Evolutionary conservation across 2,113 vertebrate genomes (phyloP).

Genomic region (Cichladusa arquata): DNA sequence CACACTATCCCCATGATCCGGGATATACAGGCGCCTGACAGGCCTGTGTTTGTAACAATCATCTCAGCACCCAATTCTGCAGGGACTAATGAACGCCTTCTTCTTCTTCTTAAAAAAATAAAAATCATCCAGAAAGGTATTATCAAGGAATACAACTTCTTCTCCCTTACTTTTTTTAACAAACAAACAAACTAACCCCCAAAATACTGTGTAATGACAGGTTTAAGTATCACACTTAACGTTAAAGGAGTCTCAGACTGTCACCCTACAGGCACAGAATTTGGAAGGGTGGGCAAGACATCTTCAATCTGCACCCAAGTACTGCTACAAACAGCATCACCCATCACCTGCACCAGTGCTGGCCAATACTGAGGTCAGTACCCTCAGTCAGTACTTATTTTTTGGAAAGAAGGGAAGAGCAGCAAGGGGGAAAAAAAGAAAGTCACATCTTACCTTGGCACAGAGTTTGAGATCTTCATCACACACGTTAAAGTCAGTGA

Average conservation of each 20-base stretch:
- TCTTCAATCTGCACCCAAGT: neutral
- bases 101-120: neutral
- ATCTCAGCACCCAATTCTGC: neutral
- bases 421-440: neutral
- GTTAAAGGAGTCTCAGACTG: neutral
- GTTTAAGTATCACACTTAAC: neutral
- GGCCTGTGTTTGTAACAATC: neutral
- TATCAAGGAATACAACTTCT: neutral
- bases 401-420: neutral
- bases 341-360: neutral
- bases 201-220: neutral
- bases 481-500: neutral
- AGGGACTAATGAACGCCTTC: neutral
- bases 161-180: neutral
- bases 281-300: neutral
- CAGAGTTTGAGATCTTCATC: neutral
- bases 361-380: neutral
- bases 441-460: neutral
- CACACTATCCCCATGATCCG: accelerated
- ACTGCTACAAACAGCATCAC: neutral
- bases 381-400: neutral
- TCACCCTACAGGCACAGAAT: neutral
- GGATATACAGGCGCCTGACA: neutral
- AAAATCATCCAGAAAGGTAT: too few species aligned
- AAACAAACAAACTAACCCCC: neutral